Base-by-base conservation (phyloP, 2,888 invertebrate genomes). In the Eupeodes luniger region DNA sequence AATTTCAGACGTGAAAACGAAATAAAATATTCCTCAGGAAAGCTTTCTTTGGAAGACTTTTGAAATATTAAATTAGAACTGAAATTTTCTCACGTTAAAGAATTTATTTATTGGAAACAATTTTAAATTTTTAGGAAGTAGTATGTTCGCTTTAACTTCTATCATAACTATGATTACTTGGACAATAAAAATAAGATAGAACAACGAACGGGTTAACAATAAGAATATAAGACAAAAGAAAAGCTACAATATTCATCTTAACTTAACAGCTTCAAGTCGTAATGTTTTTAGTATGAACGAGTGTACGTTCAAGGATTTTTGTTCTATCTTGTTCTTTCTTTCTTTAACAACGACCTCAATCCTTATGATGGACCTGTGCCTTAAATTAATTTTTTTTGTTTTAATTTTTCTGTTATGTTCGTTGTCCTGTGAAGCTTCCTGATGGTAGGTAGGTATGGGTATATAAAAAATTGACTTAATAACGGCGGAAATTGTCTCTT, bases 401-500 rank as follows among this genome's bases (percentile, higher is more conserved):
- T 53, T 53, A 7, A 11, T n/a, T 51, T 34, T n/a, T 51, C 47
- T 66, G 5, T 40, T 40, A 7, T 40, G 40, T 4, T 27, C 2
- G 2, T 40, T 40, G 14, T 12, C 16, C 16, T 27, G 0, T 34
- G 16, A 62, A 10, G 69, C 51, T 53, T 53, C 49, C 67, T 59
- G 19, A 27, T 40, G 40, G 40, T 1, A 40, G 5, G 40, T 40
- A 40, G 11, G n/a, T 16, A 53, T 53, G n/a, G 34, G 51, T 53
- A 19, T 40, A 69, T 67, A 34, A 5, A 67, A 67, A 67, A 67
- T 69, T 69, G 69, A 69, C 69, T 69, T 69, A 69, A 69, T 69
- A 69, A 69, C 69, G 36, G 12, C 51, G 53, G 69, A 69, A 69
- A 69, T 69, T 69, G 69, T 69, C 69, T 69, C 69, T 53, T 53